These are phyloP conservation scores for Meandrina meandrites DNA, from an alignment of 92 coral and sea anemone genomes.

Conservation along the genomic window DNA sequence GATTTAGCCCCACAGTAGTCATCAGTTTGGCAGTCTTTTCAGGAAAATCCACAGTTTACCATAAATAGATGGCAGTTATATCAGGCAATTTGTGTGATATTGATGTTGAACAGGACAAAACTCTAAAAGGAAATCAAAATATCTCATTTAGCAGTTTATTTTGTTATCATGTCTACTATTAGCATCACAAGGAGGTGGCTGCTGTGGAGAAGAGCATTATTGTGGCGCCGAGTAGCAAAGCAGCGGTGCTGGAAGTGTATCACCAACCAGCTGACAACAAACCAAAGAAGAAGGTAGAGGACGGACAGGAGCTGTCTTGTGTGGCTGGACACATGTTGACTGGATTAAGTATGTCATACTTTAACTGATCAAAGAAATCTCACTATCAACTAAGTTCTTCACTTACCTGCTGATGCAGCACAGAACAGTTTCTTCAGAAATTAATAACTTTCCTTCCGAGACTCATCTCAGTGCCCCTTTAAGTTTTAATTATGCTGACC, in stretches of 20 bases:
- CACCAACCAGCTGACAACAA: slow-evolving; percentile 59
- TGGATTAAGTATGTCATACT: slow-evolving; percentile 87
- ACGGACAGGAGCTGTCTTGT: slow-evolving; percentile 88
- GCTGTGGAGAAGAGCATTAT: slow-evolving; percentile 79
- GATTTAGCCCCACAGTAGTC: too few species aligned
- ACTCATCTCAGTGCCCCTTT: too few species aligned
- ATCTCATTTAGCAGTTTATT: background rate
- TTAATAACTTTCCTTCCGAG: too few species aligned
- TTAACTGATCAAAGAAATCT: background rate
- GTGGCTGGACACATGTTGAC: slow-evolving; percentile 78
- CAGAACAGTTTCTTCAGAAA: too few species aligned
- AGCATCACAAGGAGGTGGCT: slow-evolving; percentile 90
- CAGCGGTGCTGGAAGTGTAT: slow-evolving; percentile 76
- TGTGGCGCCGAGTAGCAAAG: slow-evolving; percentile 85
- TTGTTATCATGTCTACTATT: background rate
- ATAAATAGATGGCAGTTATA: too few species aligned
- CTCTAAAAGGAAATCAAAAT: background rate
- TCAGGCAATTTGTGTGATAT: too few species aligned
- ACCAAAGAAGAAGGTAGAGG: slow-evolving; percentile 65
- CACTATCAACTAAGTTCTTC: background rate
- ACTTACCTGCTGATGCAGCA: too few species aligned
- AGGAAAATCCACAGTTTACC: too few species aligned
- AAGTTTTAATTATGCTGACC: too few species aligned
- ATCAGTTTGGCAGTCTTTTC: too few species aligned
- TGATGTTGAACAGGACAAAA: background rate